phyloP scores from a whole-genome alignment of 2,888 invertebrate genomes.

The Tipula unca region DNA sequence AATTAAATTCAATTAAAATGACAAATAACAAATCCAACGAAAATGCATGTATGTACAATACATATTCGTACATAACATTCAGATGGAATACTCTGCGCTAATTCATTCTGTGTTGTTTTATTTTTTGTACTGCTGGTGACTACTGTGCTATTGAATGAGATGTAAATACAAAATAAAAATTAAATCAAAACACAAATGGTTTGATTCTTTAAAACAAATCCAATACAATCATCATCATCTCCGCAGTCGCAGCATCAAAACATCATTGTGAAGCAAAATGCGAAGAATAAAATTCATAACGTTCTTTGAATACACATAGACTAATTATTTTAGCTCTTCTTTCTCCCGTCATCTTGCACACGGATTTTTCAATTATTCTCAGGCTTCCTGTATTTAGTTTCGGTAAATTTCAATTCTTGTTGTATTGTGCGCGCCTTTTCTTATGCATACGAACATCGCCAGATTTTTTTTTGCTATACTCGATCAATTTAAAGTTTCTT shows the following conservation, averaged over 20 bases:
- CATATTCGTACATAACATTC: neutral
- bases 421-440: neutral
- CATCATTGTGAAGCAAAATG: neutral
- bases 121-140: neutral
- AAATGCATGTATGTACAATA: neutral
- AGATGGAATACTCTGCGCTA: neutral
- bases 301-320: constrained; percentile 17
- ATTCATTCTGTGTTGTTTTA: neutral
- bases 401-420: constrained; percentile 2
- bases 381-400: constrained; percentile 20
- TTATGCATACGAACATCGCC: neutral
- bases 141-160: neutral
- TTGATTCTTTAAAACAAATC: neutral
- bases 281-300: neutral
- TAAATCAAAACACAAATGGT: neutral
- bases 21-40: neutral
- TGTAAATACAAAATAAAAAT: neutral
- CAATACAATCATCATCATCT: neutral
- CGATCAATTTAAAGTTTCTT: neutral
- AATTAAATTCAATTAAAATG: neutral
- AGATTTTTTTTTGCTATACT: neutral
- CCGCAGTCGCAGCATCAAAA: neutral
- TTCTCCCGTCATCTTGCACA: neutral
- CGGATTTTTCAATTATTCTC: constrained; percentile 19
- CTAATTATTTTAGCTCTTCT: neutral